Evolutionary conservation across 2,113 vertebrate genomes (phyloP), one percentile per base, ranked within the genome.

Genomic region (Australoheros scitulus): DNA sequence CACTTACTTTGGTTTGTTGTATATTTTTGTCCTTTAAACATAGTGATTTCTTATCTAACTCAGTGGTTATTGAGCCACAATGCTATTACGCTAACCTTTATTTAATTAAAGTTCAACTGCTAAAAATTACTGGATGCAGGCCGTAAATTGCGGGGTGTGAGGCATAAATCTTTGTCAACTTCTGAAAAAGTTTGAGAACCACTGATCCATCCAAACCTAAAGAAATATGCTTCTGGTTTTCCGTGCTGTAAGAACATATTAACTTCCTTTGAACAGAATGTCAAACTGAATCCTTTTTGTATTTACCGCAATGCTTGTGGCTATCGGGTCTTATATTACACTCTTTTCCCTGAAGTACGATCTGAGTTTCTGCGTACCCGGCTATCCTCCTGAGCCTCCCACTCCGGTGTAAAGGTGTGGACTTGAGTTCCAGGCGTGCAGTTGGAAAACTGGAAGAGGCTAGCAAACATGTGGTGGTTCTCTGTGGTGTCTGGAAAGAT

Each of bases 371-470:
- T 89, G 85, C 93, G 1, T 87, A 97, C 96, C 95, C 96, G 87
- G 87, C 95, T 96, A 88, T 97, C 96, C 90, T 97, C 96, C 74
- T 96, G 96, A 17, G 94, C 93, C 86, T 97, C 96, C 96, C 96
- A 97, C 84, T 96, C 95, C 0, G 96, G 95, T 11, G 90, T 92
- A 79, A 94, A 96, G 80, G 52, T 94, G 84, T 96, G 96, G 24
- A 96, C 94, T 77, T 95, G 94, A n/a, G 95, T 95, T 7, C 94
- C 96, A 1, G 92, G 63, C 0, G 94, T 95, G 85, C 96, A 97
- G 94, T 97, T 97, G 81, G 96, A 91, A 79, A 97, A 97, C 91
- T 97, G 96, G 92, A 97, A 97, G 63, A 97, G 95, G 87, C 95
- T 97, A 57, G 96, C 84, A 77, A 97, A 97, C 90, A 92, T 94